These are phyloP conservation scores for Monodelphis domestica DNA, from an alignment of 2,797 vertebrate species.

Conservation along the genomic window DNA sequence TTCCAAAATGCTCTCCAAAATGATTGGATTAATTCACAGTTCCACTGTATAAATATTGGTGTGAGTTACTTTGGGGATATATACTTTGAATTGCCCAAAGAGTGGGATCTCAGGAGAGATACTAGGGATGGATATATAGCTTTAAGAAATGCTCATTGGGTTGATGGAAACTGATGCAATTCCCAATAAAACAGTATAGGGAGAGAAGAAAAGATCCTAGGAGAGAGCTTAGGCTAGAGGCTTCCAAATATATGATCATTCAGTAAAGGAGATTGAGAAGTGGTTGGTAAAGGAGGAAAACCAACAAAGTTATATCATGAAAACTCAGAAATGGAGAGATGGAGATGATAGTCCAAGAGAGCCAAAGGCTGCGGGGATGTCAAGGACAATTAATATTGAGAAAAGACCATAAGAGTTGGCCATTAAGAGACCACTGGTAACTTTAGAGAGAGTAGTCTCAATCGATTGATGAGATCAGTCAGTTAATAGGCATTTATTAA, in stretches of 20 bases:
- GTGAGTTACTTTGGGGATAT: not conserved
- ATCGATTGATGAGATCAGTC: not conserved
- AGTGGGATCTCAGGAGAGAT: not conserved
- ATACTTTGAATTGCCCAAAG: not conserved
- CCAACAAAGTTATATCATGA: not conserved
- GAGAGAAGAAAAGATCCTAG: not conserved
- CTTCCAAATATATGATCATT: not conserved
- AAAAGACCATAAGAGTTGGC: not conserved
- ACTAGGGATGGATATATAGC: not conserved
- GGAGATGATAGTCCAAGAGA: not conserved
- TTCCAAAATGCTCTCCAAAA: too few species aligned
- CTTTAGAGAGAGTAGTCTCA: not conserved
- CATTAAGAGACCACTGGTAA: not conserved
- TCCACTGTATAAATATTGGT: not conserved
- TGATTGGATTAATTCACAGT: too few species aligned
- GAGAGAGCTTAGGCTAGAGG: not conserved
- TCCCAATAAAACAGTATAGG: not conserved
- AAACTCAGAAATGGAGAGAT: not conserved
- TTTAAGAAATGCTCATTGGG: not conserved
- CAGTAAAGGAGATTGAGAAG: not conserved
- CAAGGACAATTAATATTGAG: not conserved
- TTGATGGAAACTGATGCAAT: not conserved
- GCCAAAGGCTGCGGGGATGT: not conserved
- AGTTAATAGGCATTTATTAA: not conserved
- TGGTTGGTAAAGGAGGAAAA: not conserved